Base-by-base conservation (phyloP, 2,888 invertebrate genomes). In the Papilio elwesi region DNA sequence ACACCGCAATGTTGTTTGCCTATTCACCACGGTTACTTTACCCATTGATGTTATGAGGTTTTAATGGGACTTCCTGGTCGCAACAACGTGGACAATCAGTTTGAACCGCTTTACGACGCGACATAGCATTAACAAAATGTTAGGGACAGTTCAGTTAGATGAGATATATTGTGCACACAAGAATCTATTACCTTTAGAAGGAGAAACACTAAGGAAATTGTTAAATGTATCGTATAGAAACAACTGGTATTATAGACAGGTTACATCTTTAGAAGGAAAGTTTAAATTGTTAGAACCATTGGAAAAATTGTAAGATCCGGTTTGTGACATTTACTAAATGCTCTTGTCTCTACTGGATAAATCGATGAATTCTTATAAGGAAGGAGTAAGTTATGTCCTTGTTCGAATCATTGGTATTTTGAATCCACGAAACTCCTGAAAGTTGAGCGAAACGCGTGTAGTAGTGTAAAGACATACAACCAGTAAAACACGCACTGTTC, bases 11-110 rank as follows among this genome's bases (percentile, higher is more conserved):
- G 68, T 68, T 67, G 70, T 79, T 78, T 77, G 75, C 75, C 73
- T 70, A 81, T 80, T 82, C 77, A 78, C 76, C 71, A 77, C 75
- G 72, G 75, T 69, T 79, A 75, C 43, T 63, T 68, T 57, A 64
- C 48, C 43, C 36, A n/a, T 47, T 15, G 36, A 49, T 64, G 26
- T 70, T 83, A 79, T 80, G 74, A 67, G 74, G 67, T 70, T 77
- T 67, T 82, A 81, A 79, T 79, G 77, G 73, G 74, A 68, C 73
- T 83, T 83, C 83, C 83, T 81, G 77, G 78, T 79, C 74, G 71
- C 74, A 65, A 74, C 74, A 76, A 77, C 75, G 72, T 26, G 53
- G 49, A 43, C 43, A 26, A 26, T 76, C 69, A 12, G 53, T 63
- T 38, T 62, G 16, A 70, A 47, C 16, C 51, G 15, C 13, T 53